These are phyloP conservation scores for Nymphicus hollandicus DNA, from an alignment of 2,113 vertebrate species.

Conservation along the genomic window DNA sequence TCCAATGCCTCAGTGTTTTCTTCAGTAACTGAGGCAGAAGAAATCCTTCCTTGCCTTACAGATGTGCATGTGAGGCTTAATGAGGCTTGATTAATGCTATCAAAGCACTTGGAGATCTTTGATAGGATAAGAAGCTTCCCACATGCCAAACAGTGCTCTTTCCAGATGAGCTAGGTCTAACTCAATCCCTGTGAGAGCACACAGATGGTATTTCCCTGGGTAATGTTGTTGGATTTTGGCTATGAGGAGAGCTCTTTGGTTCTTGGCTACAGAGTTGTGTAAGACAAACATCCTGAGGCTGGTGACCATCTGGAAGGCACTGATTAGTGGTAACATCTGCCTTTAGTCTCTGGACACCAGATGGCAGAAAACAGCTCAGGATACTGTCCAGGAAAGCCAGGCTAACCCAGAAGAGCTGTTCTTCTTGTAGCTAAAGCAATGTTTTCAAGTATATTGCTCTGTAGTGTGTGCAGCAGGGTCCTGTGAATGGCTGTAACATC, in stretches of 20 bases:
- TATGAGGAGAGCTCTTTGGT: not conserved
- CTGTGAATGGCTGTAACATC: not conserved
- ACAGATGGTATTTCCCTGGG: not conserved
- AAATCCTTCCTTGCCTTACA: not conserved
- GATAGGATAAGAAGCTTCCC: not conserved
- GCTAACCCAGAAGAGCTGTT: not conserved
- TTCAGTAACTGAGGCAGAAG: not conserved
- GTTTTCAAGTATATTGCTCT: not conserved
- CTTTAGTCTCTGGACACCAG: slow-evolving; percentile 12
- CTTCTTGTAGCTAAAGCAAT: not conserved
- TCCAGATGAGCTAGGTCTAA: not conserved
- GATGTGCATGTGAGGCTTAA: not conserved
- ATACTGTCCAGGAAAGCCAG: not conserved
- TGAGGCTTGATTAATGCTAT: not conserved
- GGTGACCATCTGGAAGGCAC: slow-evolving; percentile 17
- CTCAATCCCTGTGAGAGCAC: not conserved
- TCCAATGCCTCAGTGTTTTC: not conserved
- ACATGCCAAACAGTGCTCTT: not conserved
- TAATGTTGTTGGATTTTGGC: not conserved
- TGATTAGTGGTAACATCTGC: slow-evolving; percentile 34
- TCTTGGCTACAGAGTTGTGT: not conserved
- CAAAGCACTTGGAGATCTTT: not conserved
- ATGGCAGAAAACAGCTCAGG: not conserved
- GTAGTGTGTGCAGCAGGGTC: not conserved
- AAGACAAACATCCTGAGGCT: slow-evolving; percentile 50